phyloP scores from a whole-genome alignment of 1,140 invertebrate genomes.

The Sitobion miscanthi region DNA sequence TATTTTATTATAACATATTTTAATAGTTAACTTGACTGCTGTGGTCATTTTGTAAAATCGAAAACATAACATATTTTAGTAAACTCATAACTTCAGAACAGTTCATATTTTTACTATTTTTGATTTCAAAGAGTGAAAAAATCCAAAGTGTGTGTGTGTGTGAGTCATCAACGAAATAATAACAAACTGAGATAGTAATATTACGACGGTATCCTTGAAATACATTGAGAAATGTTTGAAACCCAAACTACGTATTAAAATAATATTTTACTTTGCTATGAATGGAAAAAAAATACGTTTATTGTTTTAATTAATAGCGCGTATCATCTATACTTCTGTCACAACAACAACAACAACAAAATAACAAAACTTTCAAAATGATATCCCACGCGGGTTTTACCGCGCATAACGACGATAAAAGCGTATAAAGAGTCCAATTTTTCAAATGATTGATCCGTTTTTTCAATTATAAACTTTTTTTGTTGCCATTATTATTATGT shows the following conservation, averaged over 20 bases:
- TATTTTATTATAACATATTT: background rate
- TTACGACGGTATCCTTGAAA: background rate
- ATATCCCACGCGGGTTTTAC: background rate
- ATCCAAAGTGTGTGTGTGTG: background rate
- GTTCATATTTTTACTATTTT: background rate
- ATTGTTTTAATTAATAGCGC: background rate
- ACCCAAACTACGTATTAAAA: background rate
- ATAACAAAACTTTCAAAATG: background rate
- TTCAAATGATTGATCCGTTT: background rate
- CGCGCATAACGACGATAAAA: background rate
- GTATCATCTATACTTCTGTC: background rate
- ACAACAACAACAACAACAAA: background rate
- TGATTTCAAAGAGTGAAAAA: background rate
- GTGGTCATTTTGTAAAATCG: background rate
- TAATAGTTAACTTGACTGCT: background rate
- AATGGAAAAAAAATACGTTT: background rate
- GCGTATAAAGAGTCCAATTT: background rate
- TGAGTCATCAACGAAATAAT: conserved; percentile 3
- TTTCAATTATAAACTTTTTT: conserved; percentile 6
- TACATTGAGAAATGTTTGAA: background rate
- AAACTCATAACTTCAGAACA: background rate
- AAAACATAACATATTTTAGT: background rate
- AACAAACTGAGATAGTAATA: background rate
- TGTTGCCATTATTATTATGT: background rate
- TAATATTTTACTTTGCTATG: background rate